Evolutionary conservation across 2,797 vertebrate species (phyloP).

Genomic region (Chrosomus eos): DNA sequence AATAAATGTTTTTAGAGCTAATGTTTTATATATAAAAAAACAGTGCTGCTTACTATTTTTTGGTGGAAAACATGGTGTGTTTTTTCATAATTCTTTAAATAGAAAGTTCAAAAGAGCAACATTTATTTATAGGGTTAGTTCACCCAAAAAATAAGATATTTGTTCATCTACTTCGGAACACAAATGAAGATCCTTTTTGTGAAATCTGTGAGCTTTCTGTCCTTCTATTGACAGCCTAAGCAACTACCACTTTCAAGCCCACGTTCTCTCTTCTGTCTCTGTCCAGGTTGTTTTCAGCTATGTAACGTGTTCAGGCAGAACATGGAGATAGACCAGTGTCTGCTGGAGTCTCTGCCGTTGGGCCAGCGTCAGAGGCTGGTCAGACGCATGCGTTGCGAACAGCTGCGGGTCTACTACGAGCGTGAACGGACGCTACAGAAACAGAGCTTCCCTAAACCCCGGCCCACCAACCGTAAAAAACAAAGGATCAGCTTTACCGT

Average conservation of each 20-base stretch:
- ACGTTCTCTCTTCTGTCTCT: constrained; percentile 9
- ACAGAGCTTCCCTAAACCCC: constrained; percentile 73
- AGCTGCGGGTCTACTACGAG: constrained; percentile 92
- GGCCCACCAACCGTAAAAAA: constrained; percentile 72
- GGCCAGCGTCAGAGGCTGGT: constrained; percentile 94
- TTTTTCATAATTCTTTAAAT: background rate
- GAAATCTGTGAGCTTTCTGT: background rate
- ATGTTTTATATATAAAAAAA: background rate
- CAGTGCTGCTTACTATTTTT: background rate
- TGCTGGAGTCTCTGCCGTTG: constrained; percentile 95
- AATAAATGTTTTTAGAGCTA: background rate
- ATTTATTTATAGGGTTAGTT: background rate
- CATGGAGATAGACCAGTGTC: constrained; percentile 99
- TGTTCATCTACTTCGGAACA: background rate
- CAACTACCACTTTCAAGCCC: background rate
- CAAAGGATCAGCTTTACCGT: constrained; percentile 80
- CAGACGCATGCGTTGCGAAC: constrained; percentile 93
- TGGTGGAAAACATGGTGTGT: background rate
- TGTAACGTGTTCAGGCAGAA: constrained; percentile 97
- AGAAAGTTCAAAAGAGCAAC: background rate
- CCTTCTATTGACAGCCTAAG: background rate
- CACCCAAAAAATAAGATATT: background rate
- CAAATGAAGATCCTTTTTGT: background rate
- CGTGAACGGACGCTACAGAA: constrained; percentile 86
- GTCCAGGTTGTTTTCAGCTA: constrained; percentile 96